A percentile compares a stretch with the other conserved stretches of the same genome.
phyloP scores from a whole-genome alignment of 2,888 invertebrate genomes.

The Sinohyriopsis cumingii region DNA sequence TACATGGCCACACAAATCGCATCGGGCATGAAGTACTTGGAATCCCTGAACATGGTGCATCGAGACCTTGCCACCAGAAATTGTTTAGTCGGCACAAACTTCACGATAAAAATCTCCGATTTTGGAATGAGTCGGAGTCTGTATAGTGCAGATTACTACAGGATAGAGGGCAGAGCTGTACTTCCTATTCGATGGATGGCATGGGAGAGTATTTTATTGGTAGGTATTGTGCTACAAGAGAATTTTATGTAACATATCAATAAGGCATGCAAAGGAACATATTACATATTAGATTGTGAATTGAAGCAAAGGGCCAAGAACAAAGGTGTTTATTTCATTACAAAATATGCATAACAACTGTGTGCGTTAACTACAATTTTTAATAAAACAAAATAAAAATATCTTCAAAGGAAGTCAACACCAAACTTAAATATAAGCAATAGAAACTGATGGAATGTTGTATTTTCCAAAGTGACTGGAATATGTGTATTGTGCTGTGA shows the following conservation, averaged over 20 bases:
- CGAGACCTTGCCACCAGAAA: slow-evolving; percentile 91
- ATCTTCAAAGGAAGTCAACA: no score
- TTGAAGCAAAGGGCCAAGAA: not conserved
- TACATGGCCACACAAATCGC: slow-evolving; percentile 90
- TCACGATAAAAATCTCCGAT: slow-evolving; percentile 75
- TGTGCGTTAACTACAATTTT: no score
- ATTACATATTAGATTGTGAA: not conserved
- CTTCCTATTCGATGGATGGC: slow-evolving; percentile 93
- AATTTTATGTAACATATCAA: not conserved
- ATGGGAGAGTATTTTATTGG: slow-evolving; percentile 85
- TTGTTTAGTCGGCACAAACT: slow-evolving; percentile 87
- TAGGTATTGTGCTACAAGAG: slow-evolving; percentile 33
- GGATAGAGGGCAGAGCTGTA: slow-evolving; percentile 84
- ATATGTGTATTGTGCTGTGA: no score
- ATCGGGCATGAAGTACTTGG: slow-evolving; percentile 91
- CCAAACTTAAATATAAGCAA: no score
- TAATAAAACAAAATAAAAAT: no score
- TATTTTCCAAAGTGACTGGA: no score
- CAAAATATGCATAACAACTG: no score
- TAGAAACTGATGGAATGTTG: no score
- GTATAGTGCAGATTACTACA: slow-evolving; percentile 83
- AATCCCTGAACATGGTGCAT: slow-evolving; percentile 91
- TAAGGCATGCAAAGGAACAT: not conserved
- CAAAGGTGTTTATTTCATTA: not conserved
- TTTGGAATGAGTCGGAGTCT: slow-evolving; percentile 71